phyloP scores from a whole-genome alignment of 2,888 invertebrate species.

The Congeria kusceri region DNA sequence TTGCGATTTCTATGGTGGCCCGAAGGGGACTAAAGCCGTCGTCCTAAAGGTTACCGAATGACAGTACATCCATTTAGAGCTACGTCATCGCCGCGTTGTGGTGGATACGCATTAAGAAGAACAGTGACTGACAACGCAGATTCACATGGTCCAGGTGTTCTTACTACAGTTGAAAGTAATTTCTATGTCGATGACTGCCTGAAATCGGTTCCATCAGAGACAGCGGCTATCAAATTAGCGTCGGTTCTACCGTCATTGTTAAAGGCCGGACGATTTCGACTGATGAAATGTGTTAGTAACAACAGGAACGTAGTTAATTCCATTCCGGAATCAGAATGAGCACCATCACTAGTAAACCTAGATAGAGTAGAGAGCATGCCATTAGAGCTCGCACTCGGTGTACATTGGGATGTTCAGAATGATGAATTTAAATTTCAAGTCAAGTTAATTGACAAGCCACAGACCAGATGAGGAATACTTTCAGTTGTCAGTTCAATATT shows the following conservation, averaged over 20 bases:
- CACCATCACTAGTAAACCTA: conserved; percentile 16
- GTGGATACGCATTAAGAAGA: conserved; percentile 36
- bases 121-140: conserved; percentile 10
- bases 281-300: no score
- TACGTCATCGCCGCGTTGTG: conserved; percentile 51
- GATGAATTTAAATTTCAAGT: no score
- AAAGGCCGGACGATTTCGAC: conserved; percentile 34
- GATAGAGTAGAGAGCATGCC: no score
- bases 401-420: no score
- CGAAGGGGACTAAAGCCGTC: background rate
- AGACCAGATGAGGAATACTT: conserved; percentile 18
- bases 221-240: conserved; percentile 10
- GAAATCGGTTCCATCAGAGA: conserved; percentile 25
- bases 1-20: background rate
- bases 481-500: conserved; percentile 6
- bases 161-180: conserved; percentile 26
- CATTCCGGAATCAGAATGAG: no score
- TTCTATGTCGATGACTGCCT: conserved; percentile 30
- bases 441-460: no score
- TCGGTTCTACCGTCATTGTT: background rate
- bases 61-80: conserved; percentile 51
- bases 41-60: conserved; percentile 33
- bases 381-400: no score
- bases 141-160: conserved; percentile 21
- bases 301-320: no score